Percentiles rank a stretch among this genome's conserved stretches.
These are phyloP conservation scores for Eleginops maclovinus DNA, from an alignment of 2,113 vertebrate species.

Conservation along the genomic window DNA sequence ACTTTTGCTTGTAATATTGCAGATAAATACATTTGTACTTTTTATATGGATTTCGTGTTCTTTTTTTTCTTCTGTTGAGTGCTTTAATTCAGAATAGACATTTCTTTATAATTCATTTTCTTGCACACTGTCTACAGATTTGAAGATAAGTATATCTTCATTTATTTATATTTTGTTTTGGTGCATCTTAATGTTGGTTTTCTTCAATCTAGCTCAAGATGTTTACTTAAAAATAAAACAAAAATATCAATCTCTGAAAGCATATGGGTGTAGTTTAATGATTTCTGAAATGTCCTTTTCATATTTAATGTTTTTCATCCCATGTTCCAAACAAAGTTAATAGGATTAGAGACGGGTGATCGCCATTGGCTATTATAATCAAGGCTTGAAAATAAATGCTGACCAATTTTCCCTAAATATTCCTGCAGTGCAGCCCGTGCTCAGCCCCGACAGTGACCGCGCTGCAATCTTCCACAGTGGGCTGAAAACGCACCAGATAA, in stretches of 20 bases:
- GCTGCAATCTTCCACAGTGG: slow-evolving; percentile 37
- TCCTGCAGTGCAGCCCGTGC: slow-evolving; percentile 64
- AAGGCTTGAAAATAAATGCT: slow-evolving; percentile 43
- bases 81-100: background rate
- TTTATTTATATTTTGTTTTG: background rate
- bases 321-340: slow-evolving; percentile 36
- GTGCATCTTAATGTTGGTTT: background rate
- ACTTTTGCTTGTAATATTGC: slow-evolving; percentile 56
- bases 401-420: slow-evolving; percentile 62
- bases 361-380: slow-evolving; percentile 54
- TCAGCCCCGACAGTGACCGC: slow-evolving; percentile 12
- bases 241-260: background rate
- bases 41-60: slow-evolving; percentile 20
- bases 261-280: slow-evolving; percentile 38
- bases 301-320: slow-evolving; percentile 32
- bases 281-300: slow-evolving; percentile 34
- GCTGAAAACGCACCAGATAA: slow-evolving; percentile 77
- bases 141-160: too few relatives aligned
- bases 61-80: background rate
- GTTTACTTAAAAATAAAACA: background rate
- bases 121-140: background rate
- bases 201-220: background rate
- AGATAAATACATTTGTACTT: slow-evolving; percentile 4
- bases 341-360: slow-evolving; percentile 50
- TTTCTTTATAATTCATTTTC: background rate